These are phyloP conservation scores for Centropus unirufus DNA, from an alignment of 2,113 vertebrate species.

Conservation along the genomic window DNA sequence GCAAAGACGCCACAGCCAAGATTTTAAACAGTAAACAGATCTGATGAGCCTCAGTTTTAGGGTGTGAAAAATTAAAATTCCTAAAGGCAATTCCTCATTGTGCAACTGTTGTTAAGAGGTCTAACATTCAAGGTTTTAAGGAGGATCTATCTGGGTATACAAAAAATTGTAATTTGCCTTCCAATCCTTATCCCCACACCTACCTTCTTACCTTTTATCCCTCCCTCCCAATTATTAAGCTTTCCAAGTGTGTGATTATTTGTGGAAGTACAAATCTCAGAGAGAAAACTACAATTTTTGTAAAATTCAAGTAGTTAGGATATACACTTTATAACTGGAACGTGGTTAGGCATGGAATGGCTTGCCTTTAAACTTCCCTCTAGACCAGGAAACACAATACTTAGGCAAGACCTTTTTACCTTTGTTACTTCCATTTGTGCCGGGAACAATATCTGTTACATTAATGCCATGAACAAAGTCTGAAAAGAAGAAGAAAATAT, in stretches of 20 bases:
- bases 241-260: background rate
- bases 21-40: background rate
- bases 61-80: background rate
- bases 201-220: background rate
- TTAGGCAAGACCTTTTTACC: constrained; percentile 71
- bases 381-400: background rate
- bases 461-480: constrained; percentile 88
- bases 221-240: background rate
- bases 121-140: background rate
- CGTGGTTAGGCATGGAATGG: background rate
- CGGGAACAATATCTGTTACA: constrained; percentile 82
- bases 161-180: background rate
- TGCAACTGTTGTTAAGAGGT: background rate
- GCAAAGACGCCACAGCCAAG: background rate
- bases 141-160: background rate
- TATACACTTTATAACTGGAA: background rate
- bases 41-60: background rate
- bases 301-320: background rate
- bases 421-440: constrained; percentile 88
- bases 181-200: background rate
- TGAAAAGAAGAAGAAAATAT: constrained; percentile 68
- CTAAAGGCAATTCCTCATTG: background rate
- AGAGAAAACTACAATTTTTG: background rate
- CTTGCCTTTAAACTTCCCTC: background rate
- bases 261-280: background rate